These are phyloP conservation scores for Polydrusus pterygomalis DNA, from an alignment of 2,888 invertebrate species.

Conservation along the genomic window DNA sequence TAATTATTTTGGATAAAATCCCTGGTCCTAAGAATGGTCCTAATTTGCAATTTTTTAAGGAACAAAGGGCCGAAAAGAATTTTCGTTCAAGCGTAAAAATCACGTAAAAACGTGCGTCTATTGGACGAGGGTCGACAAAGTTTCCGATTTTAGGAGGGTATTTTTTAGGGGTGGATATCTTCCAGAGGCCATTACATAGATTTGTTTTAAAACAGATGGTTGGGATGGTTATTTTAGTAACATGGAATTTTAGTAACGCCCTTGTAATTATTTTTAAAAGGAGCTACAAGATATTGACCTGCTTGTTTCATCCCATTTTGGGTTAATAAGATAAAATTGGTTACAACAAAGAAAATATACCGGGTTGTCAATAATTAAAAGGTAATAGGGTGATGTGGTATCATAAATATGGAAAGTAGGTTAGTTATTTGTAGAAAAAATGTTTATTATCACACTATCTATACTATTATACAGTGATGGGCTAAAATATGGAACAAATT, in stretches of 20 bases:
- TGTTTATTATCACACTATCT: too few relatives aligned
- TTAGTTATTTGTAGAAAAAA: too few relatives aligned
- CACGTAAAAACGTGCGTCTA: slow-evolving; percentile 61
- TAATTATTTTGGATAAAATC: slow-evolving; percentile 57
- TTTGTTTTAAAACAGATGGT: slow-evolving; percentile 50
- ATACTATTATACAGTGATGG: too few relatives aligned
- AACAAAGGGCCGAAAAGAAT: slow-evolving; percentile 61
- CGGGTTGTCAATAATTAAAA: too few relatives aligned
- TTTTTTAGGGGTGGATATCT: slow-evolving; percentile 58
- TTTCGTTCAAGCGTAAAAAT: slow-evolving; percentile 63
- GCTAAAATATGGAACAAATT: too few relatives aligned
- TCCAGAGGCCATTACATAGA: slow-evolving; percentile 54
- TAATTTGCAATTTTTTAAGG: slow-evolving; percentile 63
- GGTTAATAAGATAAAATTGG: too few relatives aligned
- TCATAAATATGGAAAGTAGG: too few relatives aligned
- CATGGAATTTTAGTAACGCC: slow-evolving; percentile 29
- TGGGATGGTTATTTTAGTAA: slow-evolving; percentile 40
- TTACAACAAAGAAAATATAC: too few relatives aligned
- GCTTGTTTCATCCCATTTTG: neutral
- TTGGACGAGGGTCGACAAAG: slow-evolving; percentile 59
- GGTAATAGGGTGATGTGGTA: too few relatives aligned
- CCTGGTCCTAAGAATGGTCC: slow-evolving; percentile 60
- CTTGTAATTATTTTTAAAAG: slow-evolving; percentile 14
- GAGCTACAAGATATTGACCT: too few relatives aligned
- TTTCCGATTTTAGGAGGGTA: slow-evolving; percentile 58